phyloP scores from a whole-genome alignment of 2,888 invertebrate genomes.

The Hymenopus coronatus region DNA sequence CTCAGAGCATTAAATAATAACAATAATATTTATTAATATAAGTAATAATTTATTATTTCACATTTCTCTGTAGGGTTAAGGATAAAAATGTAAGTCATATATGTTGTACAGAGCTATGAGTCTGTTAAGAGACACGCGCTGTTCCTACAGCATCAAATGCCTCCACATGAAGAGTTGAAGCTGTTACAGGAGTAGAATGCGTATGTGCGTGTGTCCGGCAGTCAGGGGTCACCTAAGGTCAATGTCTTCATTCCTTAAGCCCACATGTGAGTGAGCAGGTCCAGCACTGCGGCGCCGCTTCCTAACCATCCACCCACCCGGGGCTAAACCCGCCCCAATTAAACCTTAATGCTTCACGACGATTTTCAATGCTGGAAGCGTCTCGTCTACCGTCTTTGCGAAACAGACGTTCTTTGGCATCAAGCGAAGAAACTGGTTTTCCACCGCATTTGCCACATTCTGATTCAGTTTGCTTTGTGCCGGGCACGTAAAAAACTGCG shows the following conservation, averaged over 20 bases:
- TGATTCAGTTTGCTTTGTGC: not conserved
- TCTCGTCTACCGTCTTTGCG: not conserved
- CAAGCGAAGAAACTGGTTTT: not conserved
- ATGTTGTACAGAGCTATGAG: no score
- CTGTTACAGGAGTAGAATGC: not conserved
- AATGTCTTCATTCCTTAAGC: constrained; percentile 7
- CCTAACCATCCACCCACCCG: not conserved
- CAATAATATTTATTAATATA: no score
- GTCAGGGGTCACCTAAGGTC: not conserved
- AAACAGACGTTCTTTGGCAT: not conserved
- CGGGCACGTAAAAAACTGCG: not conserved
- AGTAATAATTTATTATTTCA: no score
- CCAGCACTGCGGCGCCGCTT: not conserved
- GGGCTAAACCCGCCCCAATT: not conserved
- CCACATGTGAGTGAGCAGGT: not conserved
- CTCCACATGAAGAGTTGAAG: not conserved
- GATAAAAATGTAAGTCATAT: no score
- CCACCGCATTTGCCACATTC: not conserved
- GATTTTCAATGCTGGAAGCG: not conserved
- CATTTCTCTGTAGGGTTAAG: no score
- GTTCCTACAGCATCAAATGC: not conserved
- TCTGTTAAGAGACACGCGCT: no score
- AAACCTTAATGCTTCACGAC: not conserved
- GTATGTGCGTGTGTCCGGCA: not conserved
- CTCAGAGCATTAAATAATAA: no score